phyloP scores from a whole-genome alignment of 2,888 invertebrate species.

The Suillia variegata region DNA sequence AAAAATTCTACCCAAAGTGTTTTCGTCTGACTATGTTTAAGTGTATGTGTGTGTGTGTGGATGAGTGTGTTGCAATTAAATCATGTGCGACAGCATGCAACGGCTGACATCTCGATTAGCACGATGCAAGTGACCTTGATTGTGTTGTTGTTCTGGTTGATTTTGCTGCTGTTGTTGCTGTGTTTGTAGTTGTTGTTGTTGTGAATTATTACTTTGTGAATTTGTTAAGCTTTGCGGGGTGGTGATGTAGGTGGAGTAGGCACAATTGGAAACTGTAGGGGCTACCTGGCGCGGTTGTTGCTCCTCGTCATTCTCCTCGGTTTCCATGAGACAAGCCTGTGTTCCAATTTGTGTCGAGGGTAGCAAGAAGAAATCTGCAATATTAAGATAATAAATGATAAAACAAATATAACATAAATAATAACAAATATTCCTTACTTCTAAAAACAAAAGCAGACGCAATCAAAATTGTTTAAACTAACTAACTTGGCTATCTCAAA shows the following conservation, averaged over 20 bases:
- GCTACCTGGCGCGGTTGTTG: conserved; percentile 23
- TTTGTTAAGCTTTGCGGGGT: not conserved
- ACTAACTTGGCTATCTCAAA: too few species aligned
- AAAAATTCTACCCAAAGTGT: too few species aligned
- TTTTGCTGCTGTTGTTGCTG: conserved; percentile 16
- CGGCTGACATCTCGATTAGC: conserved; percentile 57
- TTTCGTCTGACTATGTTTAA: too few species aligned
- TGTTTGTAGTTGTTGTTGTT: conserved; percentile 21
- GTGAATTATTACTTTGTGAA: conserved; percentile 13
- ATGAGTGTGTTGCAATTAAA: too few species aligned
- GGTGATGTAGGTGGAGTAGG: not conserved
- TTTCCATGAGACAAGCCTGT: conserved; percentile 52
- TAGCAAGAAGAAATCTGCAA: conserved; percentile 50
- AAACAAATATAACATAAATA: not conserved
- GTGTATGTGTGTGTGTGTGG: too few species aligned
- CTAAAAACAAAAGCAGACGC: too few species aligned
- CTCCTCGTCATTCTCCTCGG: conserved; percentile 32
- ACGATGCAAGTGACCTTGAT: conserved; percentile 58
- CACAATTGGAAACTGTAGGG: too few species aligned
- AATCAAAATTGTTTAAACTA: too few species aligned
- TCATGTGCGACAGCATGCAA: conserved; percentile 56
- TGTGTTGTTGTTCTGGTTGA: conserved; percentile 34
- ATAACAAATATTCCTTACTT: conserved; percentile 1
- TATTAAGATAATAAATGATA: not conserved
- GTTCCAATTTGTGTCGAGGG: conserved; percentile 54